Conservation (phyloP, 2,113 vertebrate genomes). For the Uria lomvia region DNA sequence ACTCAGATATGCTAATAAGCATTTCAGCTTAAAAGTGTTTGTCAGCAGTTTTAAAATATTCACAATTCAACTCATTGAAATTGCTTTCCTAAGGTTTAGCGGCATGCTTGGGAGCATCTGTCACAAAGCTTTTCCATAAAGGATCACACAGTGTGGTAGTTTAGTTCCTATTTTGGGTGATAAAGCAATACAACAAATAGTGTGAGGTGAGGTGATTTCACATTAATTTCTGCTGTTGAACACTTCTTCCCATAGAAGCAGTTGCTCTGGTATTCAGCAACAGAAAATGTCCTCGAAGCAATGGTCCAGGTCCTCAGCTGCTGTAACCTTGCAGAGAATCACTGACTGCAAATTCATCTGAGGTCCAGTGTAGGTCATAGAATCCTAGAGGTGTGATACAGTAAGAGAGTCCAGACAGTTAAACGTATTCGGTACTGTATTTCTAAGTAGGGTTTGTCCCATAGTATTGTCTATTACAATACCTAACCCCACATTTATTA, state of each 20-base stretch:
- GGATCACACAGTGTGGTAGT: neutral
- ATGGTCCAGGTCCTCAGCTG: neutral
- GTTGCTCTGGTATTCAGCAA: neutral
- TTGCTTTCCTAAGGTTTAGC: slow-evolving; percentile 24
- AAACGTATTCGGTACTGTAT: neutral
- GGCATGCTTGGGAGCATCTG: neutral
- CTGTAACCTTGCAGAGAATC: neutral
- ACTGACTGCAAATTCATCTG: neutral
- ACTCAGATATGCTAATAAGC: slow-evolving; percentile 36
- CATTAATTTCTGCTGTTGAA: neutral
- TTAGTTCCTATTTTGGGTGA: slow-evolving; percentile 18
- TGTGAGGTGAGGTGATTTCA: neutral
- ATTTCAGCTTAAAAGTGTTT: slow-evolving; percentile 42
- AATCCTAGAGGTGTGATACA: neutral
- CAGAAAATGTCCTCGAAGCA: neutral
- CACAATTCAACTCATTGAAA: slow-evolving; percentile 39
- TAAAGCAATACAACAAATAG: slow-evolving; percentile 12
- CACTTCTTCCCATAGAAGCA: neutral
- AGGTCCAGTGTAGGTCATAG: neutral
- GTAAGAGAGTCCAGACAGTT: neutral
- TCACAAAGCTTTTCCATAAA: slow-evolving; percentile 33
- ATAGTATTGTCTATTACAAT: neutral
- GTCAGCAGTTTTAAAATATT: slow-evolving; percentile 61
- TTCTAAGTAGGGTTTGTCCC: neutral
- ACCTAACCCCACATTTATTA: neutral